phyloP scores from a whole-genome alignment of 2,888 invertebrate genomes.

The Rhorus exstirpatorius region DNA sequence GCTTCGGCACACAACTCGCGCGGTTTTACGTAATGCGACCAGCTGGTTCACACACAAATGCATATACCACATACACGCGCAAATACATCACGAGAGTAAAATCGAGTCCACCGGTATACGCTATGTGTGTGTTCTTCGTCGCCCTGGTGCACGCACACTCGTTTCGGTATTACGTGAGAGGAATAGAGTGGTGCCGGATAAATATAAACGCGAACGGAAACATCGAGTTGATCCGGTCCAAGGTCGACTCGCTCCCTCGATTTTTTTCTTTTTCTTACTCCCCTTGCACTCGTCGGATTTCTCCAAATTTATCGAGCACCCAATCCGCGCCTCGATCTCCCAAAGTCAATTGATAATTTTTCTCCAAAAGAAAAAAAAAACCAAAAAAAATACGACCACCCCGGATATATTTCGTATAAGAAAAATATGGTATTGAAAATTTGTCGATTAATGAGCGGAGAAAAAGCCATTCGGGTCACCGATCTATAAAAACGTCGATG shows the following conservation, averaged over 20 bases:
- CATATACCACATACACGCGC: neutral
- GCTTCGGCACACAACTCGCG: constrained; percentile 29
- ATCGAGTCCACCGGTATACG: constrained; percentile 44
- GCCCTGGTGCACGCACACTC: constrained; percentile 27
- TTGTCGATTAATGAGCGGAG: constrained; percentile 25
- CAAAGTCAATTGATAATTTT: neutral
- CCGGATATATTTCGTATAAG: neutral
- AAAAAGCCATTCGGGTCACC: constrained; percentile 55
- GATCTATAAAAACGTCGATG: constrained; percentile 52
- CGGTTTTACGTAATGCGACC: constrained; percentile 61
- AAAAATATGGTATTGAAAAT: constrained; percentile 3
- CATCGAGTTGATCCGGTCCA: constrained; percentile 68
- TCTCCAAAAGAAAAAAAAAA: no score
- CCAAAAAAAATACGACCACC: no score
- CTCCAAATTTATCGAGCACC: constrained; percentile 6
- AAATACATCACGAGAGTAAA: constrained; percentile 17
- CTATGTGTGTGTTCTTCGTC: neutral
- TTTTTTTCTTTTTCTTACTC: neutral
- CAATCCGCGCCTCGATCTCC: neutral
- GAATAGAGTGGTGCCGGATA: constrained; percentile 67
- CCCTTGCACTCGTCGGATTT: constrained; percentile 10
- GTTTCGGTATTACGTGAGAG: constrained; percentile 69
- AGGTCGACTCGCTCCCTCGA: constrained; percentile 62
- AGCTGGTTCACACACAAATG: constrained; percentile 55
- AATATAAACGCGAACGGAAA: constrained; percentile 72